These are phyloP conservation scores for Troides oblongomaculatus DNA, from an alignment of 2,888 invertebrate genomes.

Conservation along the genomic window DNA sequence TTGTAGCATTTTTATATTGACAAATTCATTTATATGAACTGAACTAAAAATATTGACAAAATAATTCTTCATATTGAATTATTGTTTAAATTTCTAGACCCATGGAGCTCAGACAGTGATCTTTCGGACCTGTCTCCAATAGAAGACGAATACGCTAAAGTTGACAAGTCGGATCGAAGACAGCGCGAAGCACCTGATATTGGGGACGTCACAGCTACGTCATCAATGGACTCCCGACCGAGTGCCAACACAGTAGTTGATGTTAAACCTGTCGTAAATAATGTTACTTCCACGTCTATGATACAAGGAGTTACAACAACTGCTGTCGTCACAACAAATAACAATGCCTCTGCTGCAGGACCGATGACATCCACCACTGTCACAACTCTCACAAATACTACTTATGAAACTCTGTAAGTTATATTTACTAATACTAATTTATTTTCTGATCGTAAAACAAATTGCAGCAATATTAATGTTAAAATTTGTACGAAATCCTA, in stretches of 20 bases:
- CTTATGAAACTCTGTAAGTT: conserved; percentile 44
- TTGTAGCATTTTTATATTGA: too few species aligned
- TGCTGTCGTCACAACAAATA: conserved; percentile 25
- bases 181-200: conserved; percentile 69
- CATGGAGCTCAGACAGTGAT: conserved; percentile 92
- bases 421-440: background rate
- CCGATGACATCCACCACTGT: conserved; percentile 26
- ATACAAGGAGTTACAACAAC: conserved; percentile 15
- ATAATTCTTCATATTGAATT: too few species aligned
- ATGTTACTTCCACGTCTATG: conserved; percentile 27
- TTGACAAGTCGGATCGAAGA: conserved; percentile 62
- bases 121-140: conserved; percentile 91
- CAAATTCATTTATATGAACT: too few species aligned
- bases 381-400: conserved; percentile 35
- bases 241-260: conserved; percentile 31
- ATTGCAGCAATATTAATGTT: too few species aligned
- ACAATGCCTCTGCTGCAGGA: conserved; percentile 15
- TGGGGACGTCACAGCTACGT: conserved; percentile 66
- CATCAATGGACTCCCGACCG: conserved; percentile 37
- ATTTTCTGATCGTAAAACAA: too few species aligned
- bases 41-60: too few species aligned
- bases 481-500: too few species aligned
- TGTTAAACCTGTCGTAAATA: conserved; percentile 33
- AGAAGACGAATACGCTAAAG: conserved; percentile 81
- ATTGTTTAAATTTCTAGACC: conserved; percentile 65